These are phyloP conservation scores for Microplitis demolitor DNA, from an alignment of 1,140 invertebrate species.

Conservation along the genomic window DNA sequence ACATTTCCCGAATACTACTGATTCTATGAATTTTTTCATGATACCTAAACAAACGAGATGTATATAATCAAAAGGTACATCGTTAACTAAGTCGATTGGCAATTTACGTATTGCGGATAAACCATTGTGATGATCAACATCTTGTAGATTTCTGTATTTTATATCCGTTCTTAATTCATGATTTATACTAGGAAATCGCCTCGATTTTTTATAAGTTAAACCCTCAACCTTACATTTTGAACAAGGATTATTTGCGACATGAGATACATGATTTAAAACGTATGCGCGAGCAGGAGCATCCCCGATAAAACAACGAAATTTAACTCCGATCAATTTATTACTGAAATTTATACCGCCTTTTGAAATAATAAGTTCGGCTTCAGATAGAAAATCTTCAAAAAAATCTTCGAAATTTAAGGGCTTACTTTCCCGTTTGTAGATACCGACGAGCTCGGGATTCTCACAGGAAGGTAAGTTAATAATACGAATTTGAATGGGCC, in stretches of 20 bases:
- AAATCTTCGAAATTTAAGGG: slow-evolving; percentile 1
- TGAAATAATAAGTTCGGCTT: background rate
- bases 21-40: slow-evolving; percentile 22
- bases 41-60: slow-evolving; percentile 28
- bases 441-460: slow-evolving; percentile 11
- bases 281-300: slow-evolving; percentile 30
- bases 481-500: slow-evolving; percentile 21
- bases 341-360: background rate
- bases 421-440: slow-evolving; percentile 15
- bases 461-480: slow-evolving; percentile 1
- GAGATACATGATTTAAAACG: slow-evolving; percentile 18
- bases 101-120: background rate
- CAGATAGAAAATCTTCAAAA: slow-evolving; percentile 15
- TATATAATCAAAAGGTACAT: slow-evolving; percentile 34
- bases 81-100: slow-evolving; percentile 11
- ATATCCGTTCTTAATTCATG: slow-evolving; percentile 13
- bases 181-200: background rate
- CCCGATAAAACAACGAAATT: slow-evolving; percentile 17
- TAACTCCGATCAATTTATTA: background rate
- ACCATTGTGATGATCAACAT: slow-evolving; percentile 27
- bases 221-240: slow-evolving; percentile 31
- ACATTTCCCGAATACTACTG: slow-evolving; percentile 15
- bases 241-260: slow-evolving; percentile 10
- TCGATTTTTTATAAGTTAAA: background rate
- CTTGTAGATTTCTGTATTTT: slow-evolving; percentile 22